Conservation (phyloP, 2,113 vertebrate species). For the Ceyx melanurus region DNA sequence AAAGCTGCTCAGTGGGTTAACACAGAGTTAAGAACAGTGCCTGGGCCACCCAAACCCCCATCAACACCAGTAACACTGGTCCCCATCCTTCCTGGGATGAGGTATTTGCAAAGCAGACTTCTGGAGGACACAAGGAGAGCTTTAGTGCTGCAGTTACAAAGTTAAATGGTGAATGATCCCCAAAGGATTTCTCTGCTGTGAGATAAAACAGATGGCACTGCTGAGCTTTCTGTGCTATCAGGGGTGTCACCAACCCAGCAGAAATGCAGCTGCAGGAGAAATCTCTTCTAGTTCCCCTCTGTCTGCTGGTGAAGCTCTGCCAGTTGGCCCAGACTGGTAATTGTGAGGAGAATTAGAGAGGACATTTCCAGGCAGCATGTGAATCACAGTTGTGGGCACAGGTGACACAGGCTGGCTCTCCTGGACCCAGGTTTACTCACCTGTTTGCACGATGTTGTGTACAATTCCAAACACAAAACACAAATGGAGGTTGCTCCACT, state of each 20-base stretch:
- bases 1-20: background rate
- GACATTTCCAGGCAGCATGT: background rate
- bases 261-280: background rate
- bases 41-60: background rate
- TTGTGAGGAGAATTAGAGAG: background rate
- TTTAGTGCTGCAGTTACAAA: background rate
- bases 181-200: background rate
- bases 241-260: background rate
- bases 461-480: background rate
- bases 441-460: background rate
- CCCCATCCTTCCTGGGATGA: background rate
- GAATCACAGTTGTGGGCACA: background rate
- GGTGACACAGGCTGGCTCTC: background rate
- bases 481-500: background rate
- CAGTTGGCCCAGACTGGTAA: background rate
- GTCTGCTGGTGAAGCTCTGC: background rate
- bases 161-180: background rate
- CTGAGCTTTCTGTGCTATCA: background rate
- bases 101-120: background rate
- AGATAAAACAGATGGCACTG: background rate
- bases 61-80: background rate
- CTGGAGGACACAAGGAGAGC: background rate
- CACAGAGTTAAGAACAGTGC: background rate
- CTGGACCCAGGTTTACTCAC: background rate
- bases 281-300: background rate